These are phyloP conservation scores for Ceratina australensis DNA, from an alignment of 1,140 invertebrate species.

Conservation along the genomic window DNA sequence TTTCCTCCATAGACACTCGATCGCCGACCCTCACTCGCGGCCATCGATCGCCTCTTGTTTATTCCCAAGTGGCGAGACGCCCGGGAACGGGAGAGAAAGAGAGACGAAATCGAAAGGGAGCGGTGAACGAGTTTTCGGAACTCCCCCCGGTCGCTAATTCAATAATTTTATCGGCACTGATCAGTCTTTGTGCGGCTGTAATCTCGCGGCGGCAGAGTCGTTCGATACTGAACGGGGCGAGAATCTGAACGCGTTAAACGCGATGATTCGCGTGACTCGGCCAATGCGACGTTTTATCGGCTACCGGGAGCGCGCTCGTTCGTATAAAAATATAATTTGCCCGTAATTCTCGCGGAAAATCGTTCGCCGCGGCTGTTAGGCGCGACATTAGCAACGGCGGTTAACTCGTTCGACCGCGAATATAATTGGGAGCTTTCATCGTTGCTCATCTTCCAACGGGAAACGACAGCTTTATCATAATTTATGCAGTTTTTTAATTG, in stretches of 20 bases:
- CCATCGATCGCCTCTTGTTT: conserved; percentile 64
- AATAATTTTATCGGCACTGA: conserved; percentile 27
- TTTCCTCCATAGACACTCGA: conserved; percentile 58
- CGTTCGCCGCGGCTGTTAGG: not conserved
- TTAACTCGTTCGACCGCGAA: not conserved
- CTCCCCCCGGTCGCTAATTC: conserved; percentile 27
- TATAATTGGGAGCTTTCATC: not conserved
- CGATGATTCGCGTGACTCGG: conserved; percentile 8
- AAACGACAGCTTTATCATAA: not conserved
- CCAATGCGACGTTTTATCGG: conserved; percentile 5
- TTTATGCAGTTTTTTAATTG: too few species aligned
- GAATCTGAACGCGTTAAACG: not conserved
- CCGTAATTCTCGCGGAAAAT: conserved; percentile 34
- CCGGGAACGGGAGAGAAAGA: conserved; percentile 45
- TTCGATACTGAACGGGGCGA: not conserved
- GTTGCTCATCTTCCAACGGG: not conserved
- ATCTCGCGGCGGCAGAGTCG: not conserved
- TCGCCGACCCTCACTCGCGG: conserved; percentile 51
- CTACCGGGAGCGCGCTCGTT: not conserved
- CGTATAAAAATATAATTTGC: conserved; percentile 13
- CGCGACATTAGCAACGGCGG: not conserved
- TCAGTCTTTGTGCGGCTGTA: conserved; percentile 5
- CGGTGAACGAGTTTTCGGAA: conserved; percentile 35
- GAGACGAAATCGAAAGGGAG: not conserved
- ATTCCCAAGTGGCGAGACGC: conserved; percentile 56